These are phyloP conservation scores for Clamator glandarius DNA, from an alignment of 2,797 vertebrate genomes.

Conservation along the genomic window DNA sequence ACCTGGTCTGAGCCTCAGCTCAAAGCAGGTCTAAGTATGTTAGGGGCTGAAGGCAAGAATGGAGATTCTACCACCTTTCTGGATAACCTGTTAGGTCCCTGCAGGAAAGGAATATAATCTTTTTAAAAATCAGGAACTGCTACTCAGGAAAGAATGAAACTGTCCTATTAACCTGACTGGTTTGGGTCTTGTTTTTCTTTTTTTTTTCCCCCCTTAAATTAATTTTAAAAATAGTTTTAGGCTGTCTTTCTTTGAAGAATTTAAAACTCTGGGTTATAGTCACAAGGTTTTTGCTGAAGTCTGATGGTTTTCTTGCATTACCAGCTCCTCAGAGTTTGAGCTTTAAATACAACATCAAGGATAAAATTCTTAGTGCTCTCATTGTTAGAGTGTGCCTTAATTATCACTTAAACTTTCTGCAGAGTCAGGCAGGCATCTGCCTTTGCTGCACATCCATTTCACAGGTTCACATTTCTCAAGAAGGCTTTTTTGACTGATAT, in stretches of 20 bases:
- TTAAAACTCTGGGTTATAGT: background rate
- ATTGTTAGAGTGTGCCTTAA: slow-evolving; percentile 9
- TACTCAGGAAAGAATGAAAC: background rate
- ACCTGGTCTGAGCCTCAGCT: background rate
- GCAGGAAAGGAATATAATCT: background rate
- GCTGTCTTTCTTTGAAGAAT: background rate
- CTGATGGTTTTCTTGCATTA: background rate
- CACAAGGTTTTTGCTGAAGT: background rate
- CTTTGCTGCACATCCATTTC: background rate
- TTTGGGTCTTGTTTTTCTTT: background rate
- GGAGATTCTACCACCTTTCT: background rate
- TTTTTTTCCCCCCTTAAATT: background rate
- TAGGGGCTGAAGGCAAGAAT: background rate
- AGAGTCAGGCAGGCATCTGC: slow-evolving; percentile 11
- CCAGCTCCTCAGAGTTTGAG: background rate
- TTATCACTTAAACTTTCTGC: slow-evolving; percentile 21
- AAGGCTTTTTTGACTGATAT: background rate
- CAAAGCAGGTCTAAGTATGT: background rate
- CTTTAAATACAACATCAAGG: slow-evolving; percentile 30
- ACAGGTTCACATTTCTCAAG: background rate
- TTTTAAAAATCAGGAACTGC: background rate
- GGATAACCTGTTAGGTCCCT: background rate
- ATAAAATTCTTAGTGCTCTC: background rate
- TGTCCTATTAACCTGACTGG: background rate
- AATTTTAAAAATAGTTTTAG: background rate